Conservation (phyloP, 2,888 invertebrate genomes). For the Nomada lathburiana region DNA sequence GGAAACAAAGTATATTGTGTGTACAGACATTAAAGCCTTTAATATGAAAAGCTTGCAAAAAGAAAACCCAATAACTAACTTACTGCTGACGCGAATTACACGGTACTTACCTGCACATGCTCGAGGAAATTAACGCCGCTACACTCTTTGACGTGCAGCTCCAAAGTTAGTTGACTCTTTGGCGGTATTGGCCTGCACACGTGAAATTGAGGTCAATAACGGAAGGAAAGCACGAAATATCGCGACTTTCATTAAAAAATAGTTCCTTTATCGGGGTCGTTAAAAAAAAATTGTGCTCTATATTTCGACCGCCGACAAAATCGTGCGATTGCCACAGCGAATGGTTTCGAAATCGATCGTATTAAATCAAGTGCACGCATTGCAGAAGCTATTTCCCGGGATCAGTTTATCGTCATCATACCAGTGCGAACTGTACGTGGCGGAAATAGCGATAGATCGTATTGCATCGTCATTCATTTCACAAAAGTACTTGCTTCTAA, state of each 20-base stretch:
- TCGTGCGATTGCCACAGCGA: neutral
- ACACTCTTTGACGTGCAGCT: constrained; percentile 92
- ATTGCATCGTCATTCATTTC: constrained; percentile 17
- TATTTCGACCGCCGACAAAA: constrained; percentile 7
- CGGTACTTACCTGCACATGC: constrained; percentile 91
- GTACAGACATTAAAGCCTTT: no score
- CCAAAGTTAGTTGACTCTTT: constrained; percentile 89
- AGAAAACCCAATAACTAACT: constrained; percentile 39
- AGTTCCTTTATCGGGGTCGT: neutral
- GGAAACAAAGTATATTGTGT: neutral
- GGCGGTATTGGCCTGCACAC: constrained; percentile 88
- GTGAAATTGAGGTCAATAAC: constrained; percentile 45
- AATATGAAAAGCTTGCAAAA: neutral
- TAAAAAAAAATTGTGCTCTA: neutral
- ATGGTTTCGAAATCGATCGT: neutral
- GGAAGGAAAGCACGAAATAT: constrained; percentile 5
- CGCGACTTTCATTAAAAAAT: constrained; percentile 2
- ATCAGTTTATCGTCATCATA: constrained; percentile 23
- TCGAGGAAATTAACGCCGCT: constrained; percentile 96
- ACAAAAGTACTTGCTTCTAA: neutral
- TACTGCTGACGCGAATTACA: constrained; percentile 30
- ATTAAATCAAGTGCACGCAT: constrained; percentile 19
- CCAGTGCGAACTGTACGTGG: constrained; percentile 11
- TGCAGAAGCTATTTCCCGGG: constrained; percentile 21
- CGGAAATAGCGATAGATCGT: constrained; percentile 28